Base-by-base conservation (phyloP, 2,113 vertebrate genomes). In the Coturnix japonica region DNA sequence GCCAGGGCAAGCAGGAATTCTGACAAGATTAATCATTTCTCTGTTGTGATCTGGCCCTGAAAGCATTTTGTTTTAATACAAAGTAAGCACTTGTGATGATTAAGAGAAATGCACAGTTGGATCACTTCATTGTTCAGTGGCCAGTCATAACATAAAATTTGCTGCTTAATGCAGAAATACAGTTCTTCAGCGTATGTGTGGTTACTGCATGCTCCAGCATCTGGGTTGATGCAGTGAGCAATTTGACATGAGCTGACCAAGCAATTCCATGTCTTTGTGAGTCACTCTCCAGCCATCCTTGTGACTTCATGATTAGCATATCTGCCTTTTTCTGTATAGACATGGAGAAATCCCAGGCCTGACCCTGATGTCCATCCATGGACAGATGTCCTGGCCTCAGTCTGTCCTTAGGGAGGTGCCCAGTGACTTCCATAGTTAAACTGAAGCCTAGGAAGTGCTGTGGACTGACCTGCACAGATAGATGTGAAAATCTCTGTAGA, bases 111-210 rank as follows among this genome's bases (percentile, higher is more conserved):
- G 86, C 66, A 20, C 35, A 70, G 85, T 80, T 95, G 95, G 94
- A 94, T 92, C 3, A 4, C 79, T 95, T 57, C 80, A 87, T 74
- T 93, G 92, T 89, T 94, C 57, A 0, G 87, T 94, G 91, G 95
- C 95, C 95, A 96, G 96, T 95, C 89, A 96, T 94, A 96, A 96
- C 94, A 96, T 26, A 79, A 83, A 95, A 96, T 89, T 13, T 94
- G 95, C 95, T 96, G 87, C 39, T 80, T 44, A 57, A 63, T 85
- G 94, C 92, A 96, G 87, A 96, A 96, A 82, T 33, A 1, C 39
- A 1, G 7, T 3, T 1, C 63, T 80, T 71, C 81, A 64, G 81
- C 47, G 82, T 13, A 28, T 13, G 53, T 57, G 89, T 15, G 81
- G 94, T 95, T 94, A 51, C 81, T 0, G 14, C 31, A 71, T 78